Conservation (phyloP, 1,140 invertebrate genomes). For the Ostrea denselamellosa region DNA sequence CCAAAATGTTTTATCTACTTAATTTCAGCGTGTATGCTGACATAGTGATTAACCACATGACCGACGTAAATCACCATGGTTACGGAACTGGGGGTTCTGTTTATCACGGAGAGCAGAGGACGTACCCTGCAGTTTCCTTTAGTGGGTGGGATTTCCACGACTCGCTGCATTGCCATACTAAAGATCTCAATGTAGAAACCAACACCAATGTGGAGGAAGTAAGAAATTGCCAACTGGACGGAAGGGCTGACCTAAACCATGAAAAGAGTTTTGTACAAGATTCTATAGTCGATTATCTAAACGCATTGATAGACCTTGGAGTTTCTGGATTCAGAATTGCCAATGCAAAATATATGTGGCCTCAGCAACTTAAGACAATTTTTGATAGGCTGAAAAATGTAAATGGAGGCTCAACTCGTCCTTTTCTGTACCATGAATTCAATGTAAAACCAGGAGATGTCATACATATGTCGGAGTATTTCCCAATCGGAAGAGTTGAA, state of each 20-base stretch:
- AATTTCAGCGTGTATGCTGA: constrained; percentile 89
- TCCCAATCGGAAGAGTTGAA: constrained; percentile 54
- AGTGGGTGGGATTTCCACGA: constrained; percentile 72
- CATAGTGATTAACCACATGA: constrained; percentile 93
- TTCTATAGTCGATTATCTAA: constrained; percentile 84
- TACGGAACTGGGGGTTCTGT: constrained; percentile 71
- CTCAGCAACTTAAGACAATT: constrained; percentile 66
- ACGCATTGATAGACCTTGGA: constrained; percentile 85
- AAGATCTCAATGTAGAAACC: constrained; percentile 74
- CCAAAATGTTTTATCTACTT: not conserved
- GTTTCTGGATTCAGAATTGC: constrained; percentile 85
- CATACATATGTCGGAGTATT: constrained; percentile 80
- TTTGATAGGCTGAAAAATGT: constrained; percentile 76
- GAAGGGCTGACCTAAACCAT: constrained; percentile 88
- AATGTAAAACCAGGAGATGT: constrained; percentile 88
- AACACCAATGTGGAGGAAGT: constrained; percentile 74
- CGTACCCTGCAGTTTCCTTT: constrained; percentile 81
- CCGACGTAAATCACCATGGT: constrained; percentile 79
- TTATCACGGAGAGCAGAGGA: constrained; percentile 74
- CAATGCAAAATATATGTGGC: constrained; percentile 77
- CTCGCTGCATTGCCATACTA: constrained; percentile 72
- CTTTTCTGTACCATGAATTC: constrained; percentile 88
- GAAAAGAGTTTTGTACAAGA: constrained; percentile 83
- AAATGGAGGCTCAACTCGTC: constrained; percentile 72
- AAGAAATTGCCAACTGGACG: constrained; percentile 86